Base-by-base conservation (phyloP, 2,113 vertebrate species). In the Lampris incognitus region DNA sequence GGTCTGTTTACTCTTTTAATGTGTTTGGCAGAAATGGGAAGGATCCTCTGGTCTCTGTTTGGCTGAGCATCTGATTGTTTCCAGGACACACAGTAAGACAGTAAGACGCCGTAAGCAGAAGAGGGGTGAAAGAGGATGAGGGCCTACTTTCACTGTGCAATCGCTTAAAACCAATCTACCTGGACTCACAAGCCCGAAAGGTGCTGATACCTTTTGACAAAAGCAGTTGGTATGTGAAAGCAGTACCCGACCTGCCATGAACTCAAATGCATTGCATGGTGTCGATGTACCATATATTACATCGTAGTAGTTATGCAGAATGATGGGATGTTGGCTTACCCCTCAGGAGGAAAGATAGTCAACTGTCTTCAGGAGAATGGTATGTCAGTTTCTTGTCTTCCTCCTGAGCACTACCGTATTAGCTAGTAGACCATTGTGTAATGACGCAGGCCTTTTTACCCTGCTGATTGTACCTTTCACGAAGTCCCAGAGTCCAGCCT, bases 111-210 rank as follows among this genome's bases (percentile, higher is more conserved):
- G 5, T 73, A 52, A 4, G 44, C 64, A 9, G n/a, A 39, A 36
- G 46, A 77, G 41, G 4, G 58, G n/a, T 24, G 56, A n/a, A 24
- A 42, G 59, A 76, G 44, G 40, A 51, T 1, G 9, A 49, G 36
- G 9, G 36, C 58, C 76, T 37, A 42, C 85, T 78, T 87, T 82
- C 81, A 90, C 87, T 91, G 87, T 91, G 85, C 72, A 81, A 84
- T 87, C 76, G 61, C 67, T 78, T 64, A 65, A 59, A 89, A 79
- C 78, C 82, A 88, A 89, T 88, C 75, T 75, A 86, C 74, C 72
- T 63, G 76, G 69, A 76, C 78, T 60, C 41, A 46, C 3, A 59
- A 77, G 82, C 78, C 71, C 79, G 50, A 2, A 13, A 71, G 78
- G 72, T 69, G 78, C 81, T 87, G 56, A 81, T 72, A 69, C 69